Base-by-base conservation (phyloP, 2,888 invertebrate genomes). In the Phyllotreta striolata region DNA sequence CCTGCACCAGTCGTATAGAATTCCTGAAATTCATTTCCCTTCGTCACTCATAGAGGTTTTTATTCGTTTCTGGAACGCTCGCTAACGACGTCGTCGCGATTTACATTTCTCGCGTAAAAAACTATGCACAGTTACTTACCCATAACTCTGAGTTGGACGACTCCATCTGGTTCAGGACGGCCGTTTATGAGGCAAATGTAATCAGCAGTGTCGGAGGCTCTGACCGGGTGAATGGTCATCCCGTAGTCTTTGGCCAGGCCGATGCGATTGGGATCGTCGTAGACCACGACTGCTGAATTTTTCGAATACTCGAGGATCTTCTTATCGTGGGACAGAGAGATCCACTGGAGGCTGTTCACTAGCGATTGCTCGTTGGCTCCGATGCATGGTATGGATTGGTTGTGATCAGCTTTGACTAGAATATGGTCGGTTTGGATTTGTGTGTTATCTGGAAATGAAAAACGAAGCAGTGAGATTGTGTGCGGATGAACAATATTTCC, bases 151-250 rank as follows among this genome's bases (percentile, higher is more conserved):
- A 90, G 85, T 74, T 85, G 85, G 68, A 89, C 85, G 71, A 89
- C 83, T 41, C 86, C 86, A 77, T 89, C 88, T 10, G 89, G 88
- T 77, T 85, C 85, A 63, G 87, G 87, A 49, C 89, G 84, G 78
- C 86, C 87, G 81, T 90, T 90, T 73, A 89, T 88, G 70, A 89
- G 83, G 74, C 89, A 90, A 72, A 86, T 84, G 77, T 90, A 90
- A 75, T 88, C 87, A 44, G 87, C 88, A 70, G 86, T 87, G 79
- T 89, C 89, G 64, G 84, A 82, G 46, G 88, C 86, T 68, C 83
- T 78, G 6, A 88, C 87, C 52, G 89, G 89, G 73, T 85, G 84
- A 76, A 89, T 87, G 70, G 85, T 84, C 68, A 90, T 82, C 24
- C 86, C 86, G 76, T 87, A 89, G 73, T 86, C 86, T 71, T 85